Conservation (phyloP, 1,140 invertebrate genomes). For the Danaus plexippus region DNA sequence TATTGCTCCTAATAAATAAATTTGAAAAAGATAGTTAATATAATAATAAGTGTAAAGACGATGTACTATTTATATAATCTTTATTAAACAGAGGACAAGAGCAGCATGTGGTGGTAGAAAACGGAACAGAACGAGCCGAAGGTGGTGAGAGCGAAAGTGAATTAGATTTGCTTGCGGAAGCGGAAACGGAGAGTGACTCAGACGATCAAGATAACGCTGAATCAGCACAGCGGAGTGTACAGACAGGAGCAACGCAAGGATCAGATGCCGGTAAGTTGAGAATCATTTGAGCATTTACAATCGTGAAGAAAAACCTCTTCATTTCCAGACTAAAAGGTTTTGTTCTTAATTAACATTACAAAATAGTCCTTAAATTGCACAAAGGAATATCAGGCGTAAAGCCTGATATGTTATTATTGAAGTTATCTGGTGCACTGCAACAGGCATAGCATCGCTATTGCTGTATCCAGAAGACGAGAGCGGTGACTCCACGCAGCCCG, state of each 20-base stretch:
- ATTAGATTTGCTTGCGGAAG: slow-evolving; percentile 84
- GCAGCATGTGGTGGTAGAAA: slow-evolving; percentile 62
- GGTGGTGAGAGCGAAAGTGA: slow-evolving; percentile 88
- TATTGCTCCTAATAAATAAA: too few relatives aligned
- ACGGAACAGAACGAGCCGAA: slow-evolving; percentile 72
- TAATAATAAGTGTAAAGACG: too few relatives aligned
- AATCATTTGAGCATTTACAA: too few relatives aligned
- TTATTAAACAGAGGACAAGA: slow-evolving; percentile 44
- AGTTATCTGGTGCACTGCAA: slow-evolving; percentile 33
- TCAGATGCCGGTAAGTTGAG: slow-evolving; percentile 83
- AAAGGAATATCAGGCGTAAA: slow-evolving; percentile 5
- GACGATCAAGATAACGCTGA: slow-evolving; percentile 97
- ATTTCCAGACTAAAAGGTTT: too few relatives aligned
- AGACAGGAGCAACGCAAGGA: slow-evolving; percentile 92
- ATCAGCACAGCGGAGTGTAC: slow-evolving; percentile 90
- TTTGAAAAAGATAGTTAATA: too few relatives aligned
- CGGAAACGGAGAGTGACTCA: slow-evolving; percentile 95
- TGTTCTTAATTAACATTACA: neutral
- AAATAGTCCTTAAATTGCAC: neutral
- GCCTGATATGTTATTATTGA: slow-evolving; percentile 22
- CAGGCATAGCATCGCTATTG: slow-evolving; percentile 82
- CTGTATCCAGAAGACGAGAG: slow-evolving; percentile 96
- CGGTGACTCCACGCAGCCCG: slow-evolving; percentile 92
- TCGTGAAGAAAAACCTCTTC: too few relatives aligned
- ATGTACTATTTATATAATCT: neutral